Base-by-base conservation (phyloP, 2,888 invertebrate genomes). In the Agrotis exclamationis region DNA sequence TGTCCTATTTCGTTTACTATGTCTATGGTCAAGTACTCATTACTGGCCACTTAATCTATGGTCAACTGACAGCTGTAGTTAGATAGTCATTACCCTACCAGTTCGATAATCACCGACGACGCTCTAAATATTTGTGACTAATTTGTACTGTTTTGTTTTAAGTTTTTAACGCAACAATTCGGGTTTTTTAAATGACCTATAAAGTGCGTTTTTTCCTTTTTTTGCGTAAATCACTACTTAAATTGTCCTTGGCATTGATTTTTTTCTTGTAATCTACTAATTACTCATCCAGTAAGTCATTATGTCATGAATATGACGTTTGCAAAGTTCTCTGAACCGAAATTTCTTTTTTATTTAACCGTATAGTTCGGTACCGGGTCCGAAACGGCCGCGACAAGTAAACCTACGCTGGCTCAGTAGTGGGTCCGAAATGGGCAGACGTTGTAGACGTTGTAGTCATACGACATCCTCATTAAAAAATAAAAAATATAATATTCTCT, bases 1-100 rank as follows among this genome's bases (percentile, higher is more conserved):
- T 86, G 89, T 87, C 86, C 89, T 86, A 89, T 92, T 89, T 89
- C 84, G 88, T 88, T 84, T 70, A 70, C 76, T 82, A 74, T 76
- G 81, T 79, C 67, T 57, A 74, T 83, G 71, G 77, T 74, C 82
- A 83, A 83, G 81, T 70, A 74, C 74, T 79, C 63, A 78, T 80
- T 82, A 84, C 73, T 71, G 69, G 74, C 74, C 67, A 76, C 76
- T 70, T 81, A 81, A 81, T 79, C 67, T 81, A 70, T 66, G 44
- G 74, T 63, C 62, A 64, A 76, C 53, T 65, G 59, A 72, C 63
- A 63, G 50, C 66, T 24, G 62, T 60, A 76, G 58, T 83, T 85
- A 74, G 78, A 66, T 51, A 76, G 71, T 80, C 78, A 67, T 84
- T 85, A 84, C 74, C 60, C 59, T 60, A 76, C 76, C 74, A 70